These are phyloP conservation scores for Leptoteleia sp. DNA, from an alignment of 1,140 invertebrate species.

Conservation along the genomic window DNA sequence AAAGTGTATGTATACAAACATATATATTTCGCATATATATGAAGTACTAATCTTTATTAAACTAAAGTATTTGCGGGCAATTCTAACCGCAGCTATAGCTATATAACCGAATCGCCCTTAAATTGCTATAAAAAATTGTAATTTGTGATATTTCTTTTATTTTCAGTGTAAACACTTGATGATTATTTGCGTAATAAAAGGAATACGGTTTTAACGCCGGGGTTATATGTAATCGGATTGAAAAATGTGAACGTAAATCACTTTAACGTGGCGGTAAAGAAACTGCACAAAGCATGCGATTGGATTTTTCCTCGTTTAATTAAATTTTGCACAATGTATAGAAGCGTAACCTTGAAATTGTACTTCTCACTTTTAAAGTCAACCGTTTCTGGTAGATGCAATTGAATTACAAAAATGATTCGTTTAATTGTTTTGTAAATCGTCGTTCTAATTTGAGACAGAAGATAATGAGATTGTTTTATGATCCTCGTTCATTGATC, in stretches of 20 bases:
- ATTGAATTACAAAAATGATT: too few relatives aligned
- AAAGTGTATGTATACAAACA: conserved; percentile 3
- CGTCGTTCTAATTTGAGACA: too few relatives aligned
- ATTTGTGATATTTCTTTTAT: too few relatives aligned
- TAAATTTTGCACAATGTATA: conserved; percentile 9
- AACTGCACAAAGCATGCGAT: conserved; percentile 9
- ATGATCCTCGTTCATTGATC: conserved; percentile 7
- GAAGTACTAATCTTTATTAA: conserved; percentile 10
- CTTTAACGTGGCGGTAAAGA: conserved; percentile 17
- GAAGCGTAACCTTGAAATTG: not conserved
- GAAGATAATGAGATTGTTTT: too few relatives aligned
- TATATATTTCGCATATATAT: too few relatives aligned
- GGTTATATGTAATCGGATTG: conserved; percentile 32
- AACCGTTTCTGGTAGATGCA: too few relatives aligned
- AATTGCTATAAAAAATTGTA: too few relatives aligned
- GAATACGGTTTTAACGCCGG: conserved; percentile 22
- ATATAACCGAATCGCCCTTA: too few relatives aligned
- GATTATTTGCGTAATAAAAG: conserved; percentile 31
- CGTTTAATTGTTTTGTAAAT: too few relatives aligned
- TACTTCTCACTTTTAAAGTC: not conserved
- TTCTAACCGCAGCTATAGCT: conserved; percentile 7
- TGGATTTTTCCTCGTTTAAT: conserved; percentile 22
- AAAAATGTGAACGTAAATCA: conserved; percentile 26
- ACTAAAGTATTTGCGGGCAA: conserved; percentile 2
- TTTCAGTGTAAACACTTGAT: conserved; percentile 12